Conservation (phyloP, 2,113 vertebrate genomes). For the Alaudala cheleensis region DNA sequence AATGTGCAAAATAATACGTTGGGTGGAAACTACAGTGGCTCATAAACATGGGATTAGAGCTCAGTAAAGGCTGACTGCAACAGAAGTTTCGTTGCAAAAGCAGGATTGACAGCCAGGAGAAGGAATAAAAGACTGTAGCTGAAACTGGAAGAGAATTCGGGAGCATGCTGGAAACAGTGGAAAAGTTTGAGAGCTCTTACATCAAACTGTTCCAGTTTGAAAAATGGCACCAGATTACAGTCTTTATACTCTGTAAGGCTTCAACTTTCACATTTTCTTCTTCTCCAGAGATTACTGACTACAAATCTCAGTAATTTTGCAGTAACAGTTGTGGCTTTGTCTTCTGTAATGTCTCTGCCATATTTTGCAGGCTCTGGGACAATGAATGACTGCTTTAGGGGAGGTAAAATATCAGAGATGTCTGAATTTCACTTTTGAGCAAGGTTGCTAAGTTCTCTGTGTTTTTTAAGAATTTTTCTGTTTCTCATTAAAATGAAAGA, state of each 20-base stretch:
- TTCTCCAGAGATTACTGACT: neutral
- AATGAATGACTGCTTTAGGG: neutral
- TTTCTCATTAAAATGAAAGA: neutral
- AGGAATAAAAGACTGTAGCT: neutral
- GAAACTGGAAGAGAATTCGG: neutral
- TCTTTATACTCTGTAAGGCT: neutral
- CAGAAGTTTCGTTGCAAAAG: neutral
- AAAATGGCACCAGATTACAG: neutral
- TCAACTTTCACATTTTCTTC: neutral
- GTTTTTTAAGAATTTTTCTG: neutral
- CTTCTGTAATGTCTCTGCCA: neutral
- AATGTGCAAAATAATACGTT: neutral
- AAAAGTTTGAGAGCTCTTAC: neutral
- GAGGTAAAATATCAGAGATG: neutral
- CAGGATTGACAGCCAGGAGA: neutral
- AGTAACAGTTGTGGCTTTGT: neutral
- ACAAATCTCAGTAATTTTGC: neutral
- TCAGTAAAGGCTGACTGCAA: neutral
- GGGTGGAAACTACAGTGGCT: neutral
- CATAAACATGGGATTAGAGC: neutral
- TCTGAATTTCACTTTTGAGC: neutral
- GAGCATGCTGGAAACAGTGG: neutral
- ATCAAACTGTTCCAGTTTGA: neutral
- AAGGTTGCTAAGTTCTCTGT: neutral
- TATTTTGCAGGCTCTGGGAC: neutral